Conservation (phyloP, 2,113 vertebrate species). For the Camelus dromedarius region DNA sequence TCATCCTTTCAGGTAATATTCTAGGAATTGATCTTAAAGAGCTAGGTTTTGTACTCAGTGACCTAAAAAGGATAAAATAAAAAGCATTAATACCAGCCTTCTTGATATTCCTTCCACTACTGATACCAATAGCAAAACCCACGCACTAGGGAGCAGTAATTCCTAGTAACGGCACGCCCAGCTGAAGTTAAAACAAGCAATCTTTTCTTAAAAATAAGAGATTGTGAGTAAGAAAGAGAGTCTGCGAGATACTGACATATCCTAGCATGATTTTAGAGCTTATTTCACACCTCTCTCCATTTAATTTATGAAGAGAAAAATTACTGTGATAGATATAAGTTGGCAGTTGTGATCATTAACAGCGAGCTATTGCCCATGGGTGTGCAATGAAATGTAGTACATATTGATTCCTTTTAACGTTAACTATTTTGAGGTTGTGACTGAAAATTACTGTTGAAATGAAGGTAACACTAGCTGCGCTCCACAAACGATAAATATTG, state of each 20-base stretch:
- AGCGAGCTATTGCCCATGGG: conserved; percentile 55
- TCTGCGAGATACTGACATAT: background rate
- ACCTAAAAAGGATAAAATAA: background rate
- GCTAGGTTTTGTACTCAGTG: background rate
- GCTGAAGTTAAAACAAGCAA: background rate
- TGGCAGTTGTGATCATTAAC: conserved; percentile 63
- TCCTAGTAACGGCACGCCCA: background rate
- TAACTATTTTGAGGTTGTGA: conserved; percentile 76
- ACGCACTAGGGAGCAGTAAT: background rate
- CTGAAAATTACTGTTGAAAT: conserved; percentile 77
- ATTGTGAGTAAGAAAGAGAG: background rate
- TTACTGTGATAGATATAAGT: conserved; percentile 32
- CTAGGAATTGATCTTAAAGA: background rate
- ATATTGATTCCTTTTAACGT: conserved; percentile 70
- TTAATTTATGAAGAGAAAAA: conserved; percentile 73
- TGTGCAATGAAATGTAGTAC: conserved; percentile 45
- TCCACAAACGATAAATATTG: conserved; percentile 70
- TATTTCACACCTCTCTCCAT: conserved; percentile 52
- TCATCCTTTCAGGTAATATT: conserved; percentile 43
- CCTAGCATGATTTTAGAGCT: background rate
- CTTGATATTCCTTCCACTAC: background rate
- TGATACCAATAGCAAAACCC: background rate
- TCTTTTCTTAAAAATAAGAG: background rate
- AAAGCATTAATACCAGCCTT: background rate
- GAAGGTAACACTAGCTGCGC: conserved; percentile 53